These are phyloP conservation scores for Penelope pileata DNA, from an alignment of 2,113 vertebrate genomes.

Conservation along the genomic window DNA sequence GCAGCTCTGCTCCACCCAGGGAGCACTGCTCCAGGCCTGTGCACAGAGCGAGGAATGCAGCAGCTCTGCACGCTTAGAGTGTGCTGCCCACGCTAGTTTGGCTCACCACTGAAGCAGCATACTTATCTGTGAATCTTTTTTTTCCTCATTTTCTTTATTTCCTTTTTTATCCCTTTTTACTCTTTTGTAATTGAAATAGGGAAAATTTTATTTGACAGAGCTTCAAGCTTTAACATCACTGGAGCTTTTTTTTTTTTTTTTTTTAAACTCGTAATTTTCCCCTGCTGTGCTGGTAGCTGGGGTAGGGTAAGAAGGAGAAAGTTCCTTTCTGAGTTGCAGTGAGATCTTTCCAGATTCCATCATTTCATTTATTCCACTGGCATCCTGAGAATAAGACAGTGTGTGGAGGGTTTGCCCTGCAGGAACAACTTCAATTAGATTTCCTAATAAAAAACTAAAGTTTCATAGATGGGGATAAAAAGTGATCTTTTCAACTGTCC, in stretches of 20 bases:
- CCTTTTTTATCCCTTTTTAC: neutral
- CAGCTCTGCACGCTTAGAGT: neutral
- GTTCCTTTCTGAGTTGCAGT: neutral
- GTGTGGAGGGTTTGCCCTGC: neutral
- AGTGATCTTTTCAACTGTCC: neutral
- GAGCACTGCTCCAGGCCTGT: neutral
- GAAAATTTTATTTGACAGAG: neutral
- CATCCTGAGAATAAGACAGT: neutral
- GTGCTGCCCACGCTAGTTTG: neutral
- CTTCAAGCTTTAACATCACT: neutral
- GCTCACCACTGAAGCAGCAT: neutral
- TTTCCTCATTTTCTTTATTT: neutral
- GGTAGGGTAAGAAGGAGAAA: conserved; percentile 3
- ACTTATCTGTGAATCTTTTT: neutral
- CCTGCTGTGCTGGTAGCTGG: neutral
- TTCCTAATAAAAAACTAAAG: neutral
- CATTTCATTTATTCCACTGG: neutral
- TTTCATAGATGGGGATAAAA: neutral
- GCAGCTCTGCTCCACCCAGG: neutral
- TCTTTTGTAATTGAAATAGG: neutral
- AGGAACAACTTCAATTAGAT: neutral
- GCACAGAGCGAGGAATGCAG: neutral
- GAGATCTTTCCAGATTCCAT: conserved; percentile 24
- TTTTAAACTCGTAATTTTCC: neutral
- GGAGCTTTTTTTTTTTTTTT: conserved; percentile 9